phyloP scores from a whole-genome alignment of 2,797 vertebrate genomes.

The Gymnodraco acuticeps region DNA sequence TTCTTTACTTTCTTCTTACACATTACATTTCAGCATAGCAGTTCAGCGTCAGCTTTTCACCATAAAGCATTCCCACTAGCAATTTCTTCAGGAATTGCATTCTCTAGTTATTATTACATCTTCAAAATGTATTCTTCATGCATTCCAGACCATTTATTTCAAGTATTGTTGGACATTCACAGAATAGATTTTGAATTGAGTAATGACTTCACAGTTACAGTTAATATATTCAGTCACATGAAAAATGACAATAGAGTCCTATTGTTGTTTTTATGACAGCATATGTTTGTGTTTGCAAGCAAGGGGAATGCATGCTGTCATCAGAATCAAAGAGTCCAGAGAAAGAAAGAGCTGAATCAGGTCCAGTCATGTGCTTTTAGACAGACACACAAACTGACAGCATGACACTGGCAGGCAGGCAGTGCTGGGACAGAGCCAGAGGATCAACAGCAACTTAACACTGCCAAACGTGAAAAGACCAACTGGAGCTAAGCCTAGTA shows the following conservation, averaged over 20 bases:
- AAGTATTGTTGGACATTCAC: background rate
- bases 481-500: conserved; percentile 13
- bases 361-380: conserved; percentile 75
- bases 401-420: conserved; percentile 42
- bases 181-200: background rate
- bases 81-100: no score
- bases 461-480: conserved; percentile 17
- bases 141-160: background rate
- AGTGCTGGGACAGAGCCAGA: conserved; percentile 29
- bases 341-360: conserved; percentile 86
- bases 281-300: conserved; percentile 64
- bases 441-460: conserved; percentile 35
- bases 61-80: no score
- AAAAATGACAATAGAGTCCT: conserved; percentile 36
- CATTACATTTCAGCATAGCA: no score
- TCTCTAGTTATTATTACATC: background rate
- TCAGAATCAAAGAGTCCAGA: conserved; percentile 81
- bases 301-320: conserved; percentile 85
- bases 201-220: background rate
- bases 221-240: background rate
- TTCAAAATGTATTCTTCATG: background rate
- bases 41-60: no score
- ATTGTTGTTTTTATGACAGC: conserved; percentile 40
- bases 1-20: no score
- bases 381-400: conserved; percentile 63